Percentiles rank a stretch among this genome's conserved stretches.
Evolutionary conservation across 2,113 vertebrate species (phyloP).

Genomic region (Cephalopterus ornatus): DNA sequence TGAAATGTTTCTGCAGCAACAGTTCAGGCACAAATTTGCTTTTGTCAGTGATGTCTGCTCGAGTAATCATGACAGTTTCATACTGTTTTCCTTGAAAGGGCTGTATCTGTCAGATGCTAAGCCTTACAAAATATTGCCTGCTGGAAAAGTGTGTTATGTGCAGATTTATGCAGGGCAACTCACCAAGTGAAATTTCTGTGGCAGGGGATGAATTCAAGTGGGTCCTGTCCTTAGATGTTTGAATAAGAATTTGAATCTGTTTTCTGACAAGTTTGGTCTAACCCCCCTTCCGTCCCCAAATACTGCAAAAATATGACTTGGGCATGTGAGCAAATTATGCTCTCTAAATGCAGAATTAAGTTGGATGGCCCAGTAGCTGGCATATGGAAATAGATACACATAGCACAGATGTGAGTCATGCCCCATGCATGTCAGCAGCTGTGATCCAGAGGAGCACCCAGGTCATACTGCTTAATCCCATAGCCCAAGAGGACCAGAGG

Average conservation of each 20-base stretch:
- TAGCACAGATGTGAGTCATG: not conserved
- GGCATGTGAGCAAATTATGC: not conserved
- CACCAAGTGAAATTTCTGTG: conserved; percentile 27
- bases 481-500: not conserved
- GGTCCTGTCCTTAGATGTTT: conserved; percentile 4
- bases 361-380: not conserved
- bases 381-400: not conserved
- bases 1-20: conserved; percentile 50
- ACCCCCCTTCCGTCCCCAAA: not conserved
- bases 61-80: conserved; percentile 43
- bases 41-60: conserved; percentile 49
- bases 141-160: conserved; percentile 20
- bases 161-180: conserved; percentile 32
- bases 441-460: not conserved
- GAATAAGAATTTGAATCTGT: conserved; percentile 9
- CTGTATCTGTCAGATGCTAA: conserved; percentile 56
- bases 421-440: not conserved
- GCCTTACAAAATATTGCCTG: conserved; percentile 48
- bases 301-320: not conserved
- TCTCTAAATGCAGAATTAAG: not conserved
- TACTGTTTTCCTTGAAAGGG: conserved; percentile 54
- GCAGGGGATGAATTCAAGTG: conserved; percentile 21
- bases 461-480: not conserved
- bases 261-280: conserved; percentile 13
- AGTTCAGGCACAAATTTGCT: conserved; percentile 45